Conservation (phyloP, 1,140 invertebrate species). For the Gyrodactylus salaris region DNA sequence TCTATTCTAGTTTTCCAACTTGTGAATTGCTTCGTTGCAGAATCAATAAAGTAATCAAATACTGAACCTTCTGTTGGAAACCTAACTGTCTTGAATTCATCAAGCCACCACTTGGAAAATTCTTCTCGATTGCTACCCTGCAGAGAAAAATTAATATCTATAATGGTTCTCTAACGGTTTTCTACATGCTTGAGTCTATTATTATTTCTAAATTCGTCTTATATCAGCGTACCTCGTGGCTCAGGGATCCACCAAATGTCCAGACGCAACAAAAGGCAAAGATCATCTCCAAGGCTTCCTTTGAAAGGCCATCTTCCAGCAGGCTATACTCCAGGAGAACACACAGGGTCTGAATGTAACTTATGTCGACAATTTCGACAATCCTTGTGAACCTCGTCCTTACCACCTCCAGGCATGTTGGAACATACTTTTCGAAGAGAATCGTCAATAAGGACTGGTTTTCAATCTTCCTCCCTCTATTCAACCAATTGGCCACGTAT, state of each 20-base stretch:
- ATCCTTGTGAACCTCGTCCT: conserved; percentile 9
- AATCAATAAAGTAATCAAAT: conserved; percentile 71
- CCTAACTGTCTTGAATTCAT: conserved; percentile 71
- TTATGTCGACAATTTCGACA: conserved; percentile 10
- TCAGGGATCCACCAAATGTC: conserved; percentile 62
- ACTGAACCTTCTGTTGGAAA: conserved; percentile 44
- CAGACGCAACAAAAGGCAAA: conserved; percentile 62
- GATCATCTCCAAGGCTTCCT: conserved; percentile 58
- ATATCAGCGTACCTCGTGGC: conserved; percentile 49
- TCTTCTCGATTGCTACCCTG: conserved; percentile 19
- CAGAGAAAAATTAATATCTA: no score
- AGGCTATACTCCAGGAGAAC: conserved; percentile 9
- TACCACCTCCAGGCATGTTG: neutral
- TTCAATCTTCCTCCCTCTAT: conserved; percentile 22
- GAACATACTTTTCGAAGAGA: conserved; percentile 16
- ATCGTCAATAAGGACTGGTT: conserved; percentile 5
- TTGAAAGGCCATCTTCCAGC: conserved; percentile 35
- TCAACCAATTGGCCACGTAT: conserved; percentile 68
- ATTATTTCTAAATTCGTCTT: no score
- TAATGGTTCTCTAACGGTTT: no score
- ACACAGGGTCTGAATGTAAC: conserved; percentile 10
- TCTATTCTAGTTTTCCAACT: conserved; percentile 48
- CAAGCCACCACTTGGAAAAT: conserved; percentile 46
- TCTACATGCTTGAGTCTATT: no score
- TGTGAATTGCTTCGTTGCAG: conserved; percentile 50